Conservation (phyloP, 2,797 vertebrate species). For the Syngnathus rostellatus region DNA sequence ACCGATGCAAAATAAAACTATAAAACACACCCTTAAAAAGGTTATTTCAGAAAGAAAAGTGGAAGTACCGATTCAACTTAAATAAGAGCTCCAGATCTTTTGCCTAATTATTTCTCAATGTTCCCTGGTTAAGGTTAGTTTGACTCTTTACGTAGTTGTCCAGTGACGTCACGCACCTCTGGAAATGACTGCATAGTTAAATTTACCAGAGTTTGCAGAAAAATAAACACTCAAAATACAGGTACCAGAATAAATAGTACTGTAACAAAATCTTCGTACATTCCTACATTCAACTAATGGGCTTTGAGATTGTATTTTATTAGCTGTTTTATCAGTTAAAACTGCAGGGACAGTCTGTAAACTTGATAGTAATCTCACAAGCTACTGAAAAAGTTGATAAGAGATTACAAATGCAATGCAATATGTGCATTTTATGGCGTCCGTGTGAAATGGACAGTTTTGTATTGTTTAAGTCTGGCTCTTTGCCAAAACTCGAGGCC, state of each 20-base stretch:
- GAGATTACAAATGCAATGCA: not conserved
- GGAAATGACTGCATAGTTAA: too few relatives aligned
- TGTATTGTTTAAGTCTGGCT: not conserved
- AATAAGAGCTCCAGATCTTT: too few relatives aligned
- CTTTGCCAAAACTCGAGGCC: not conserved
- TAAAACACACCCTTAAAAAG: too few relatives aligned
- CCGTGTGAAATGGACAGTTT: not conserved
- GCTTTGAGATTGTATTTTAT: not conserved
- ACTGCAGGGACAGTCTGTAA: not conserved
- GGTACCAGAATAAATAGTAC: not conserved
- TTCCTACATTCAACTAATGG: not conserved
- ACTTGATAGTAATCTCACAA: not conserved
- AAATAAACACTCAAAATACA: not conserved
- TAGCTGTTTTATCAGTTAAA: not conserved
- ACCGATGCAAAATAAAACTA: too few relatives aligned
- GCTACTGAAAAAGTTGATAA: slow-evolving; percentile 1
- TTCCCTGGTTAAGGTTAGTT: too few relatives aligned
- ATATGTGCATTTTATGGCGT: not conserved
- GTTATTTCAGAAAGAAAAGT: too few relatives aligned
- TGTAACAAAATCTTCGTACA: not conserved
- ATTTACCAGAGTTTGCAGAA: too few relatives aligned
- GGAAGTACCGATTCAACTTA: too few relatives aligned
- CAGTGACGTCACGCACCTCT: too few relatives aligned
- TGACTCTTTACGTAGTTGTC: too few relatives aligned
- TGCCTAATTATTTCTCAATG: too few relatives aligned